Evolutionary conservation across 2,888 invertebrate genomes (phyloP).

Genomic region (Drosophila koepferae): DNA sequence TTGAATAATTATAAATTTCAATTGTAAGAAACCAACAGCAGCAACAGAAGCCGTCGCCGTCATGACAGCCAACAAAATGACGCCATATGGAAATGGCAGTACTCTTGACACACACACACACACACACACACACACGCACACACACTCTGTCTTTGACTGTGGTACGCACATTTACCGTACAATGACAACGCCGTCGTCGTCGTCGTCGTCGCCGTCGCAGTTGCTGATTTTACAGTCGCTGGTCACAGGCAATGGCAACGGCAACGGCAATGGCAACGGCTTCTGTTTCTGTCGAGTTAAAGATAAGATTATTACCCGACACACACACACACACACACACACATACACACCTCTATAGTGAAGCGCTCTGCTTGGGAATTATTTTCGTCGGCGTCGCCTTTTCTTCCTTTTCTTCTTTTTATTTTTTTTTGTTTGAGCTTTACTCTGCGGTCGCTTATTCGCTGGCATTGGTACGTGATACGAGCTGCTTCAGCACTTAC

Average conservation of each 20-base stretch:
- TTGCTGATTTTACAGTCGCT: constrained; percentile 50
- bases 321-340: constrained; percentile 35
- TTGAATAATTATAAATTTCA: constrained; percentile 80
- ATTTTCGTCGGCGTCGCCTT: constrained; percentile 46
- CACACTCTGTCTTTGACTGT: constrained; percentile 17
- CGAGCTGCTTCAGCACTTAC: constrained; percentile 45
- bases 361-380: constrained; percentile 47
- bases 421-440: constrained; percentile 21
- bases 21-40: constrained; percentile 70
- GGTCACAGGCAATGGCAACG: constrained; percentile 30
- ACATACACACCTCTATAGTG: neutral
- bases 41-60: constrained; percentile 32
- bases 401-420: constrained; percentile 1
- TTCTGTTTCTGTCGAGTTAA: constrained; percentile 63
- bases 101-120: constrained; percentile 25
- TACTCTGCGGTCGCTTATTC: constrained; percentile 41
- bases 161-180: constrained; percentile 58
- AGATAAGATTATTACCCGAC: constrained; percentile 73
- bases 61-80: constrained; percentile 69
- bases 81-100: constrained; percentile 75
- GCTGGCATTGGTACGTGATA: constrained; percentile 37
- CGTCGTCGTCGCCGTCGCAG: constrained; percentile 32
- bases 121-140: constrained; percentile 27
- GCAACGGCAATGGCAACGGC: constrained; percentile 42
- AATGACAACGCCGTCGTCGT: constrained; percentile 57